Evolutionary conservation across 2,113 vertebrate genomes (phyloP), one percentile per base, ranked within the genome.

Genomic region (Rhadina sibilatrix): DNA sequence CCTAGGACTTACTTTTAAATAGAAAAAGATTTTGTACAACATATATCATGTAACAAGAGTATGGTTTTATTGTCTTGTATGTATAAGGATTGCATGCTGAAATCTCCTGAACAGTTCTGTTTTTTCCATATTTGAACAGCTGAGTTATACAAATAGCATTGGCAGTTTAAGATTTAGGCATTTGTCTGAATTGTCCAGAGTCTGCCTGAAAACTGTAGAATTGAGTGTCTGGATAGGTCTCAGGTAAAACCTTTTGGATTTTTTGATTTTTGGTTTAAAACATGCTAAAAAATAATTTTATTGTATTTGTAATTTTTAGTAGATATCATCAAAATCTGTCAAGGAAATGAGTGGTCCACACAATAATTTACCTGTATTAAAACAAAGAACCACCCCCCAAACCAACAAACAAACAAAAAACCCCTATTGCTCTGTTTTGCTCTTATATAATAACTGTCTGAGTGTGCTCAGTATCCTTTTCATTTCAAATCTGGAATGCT

Each of bases 71-170:
- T 38, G 11, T 23, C 18, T 16, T 81, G 10, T 44, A 10, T 47
- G 33, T 38, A 33, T 65, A 14, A 10, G 23, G 4, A 74, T 10
- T 20, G 21, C 27, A 57, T 50, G 17, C 15, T 65, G 16, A 7
- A 37, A n/a, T 60, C 16, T 52, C 13, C 38, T n/a, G 9, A 56
- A 27, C 6, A 30, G 17, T 42, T 65, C 49, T 78, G 9, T 6
- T 65, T 42, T 61, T 31, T 11, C 5, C 19, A 22, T 53, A 30
- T 57, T 81, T 18, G 5, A 56, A 59, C 15, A 54, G 14, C 8
- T 78, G 15, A 42, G 40, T 10, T 35, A 15, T 28, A 65, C 1
- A 49, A 42, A 61, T 6, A 70, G 4, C 7, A 79, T 0, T 16
- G 42, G 42, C 7, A n/a, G 12, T 71, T 38, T 71, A 17, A 74